Evolutionary conservation across 2,113 vertebrate species (phyloP), one percentile per base, ranked within the genome.

Genomic region (Notothenia rossii): DNA sequence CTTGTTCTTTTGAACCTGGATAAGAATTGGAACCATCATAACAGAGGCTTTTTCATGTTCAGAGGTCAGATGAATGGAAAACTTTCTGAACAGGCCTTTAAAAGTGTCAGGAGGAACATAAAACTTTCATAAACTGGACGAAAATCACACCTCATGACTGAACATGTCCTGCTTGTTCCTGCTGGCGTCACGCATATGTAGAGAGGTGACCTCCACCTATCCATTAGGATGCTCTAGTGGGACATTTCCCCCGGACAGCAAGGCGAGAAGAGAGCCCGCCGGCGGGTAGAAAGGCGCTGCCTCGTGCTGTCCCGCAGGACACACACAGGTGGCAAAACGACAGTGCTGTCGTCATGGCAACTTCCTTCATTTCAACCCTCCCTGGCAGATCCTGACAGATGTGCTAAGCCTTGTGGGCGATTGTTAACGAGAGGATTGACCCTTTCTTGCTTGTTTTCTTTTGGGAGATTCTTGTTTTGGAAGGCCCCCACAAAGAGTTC

Each of bases 311-410:
- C 74, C 65, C 67, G 3, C 0, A 50, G 73, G 72, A 77, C 55
- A 46, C 7, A 4, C 0, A 3, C 60, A 77, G 75, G 81, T 88
- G 84, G 76, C 75, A 73, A 85, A 79, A 81, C 83, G 89, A 85
- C 88, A 82, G 81, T 48, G 72, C 84, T 50, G 89, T 92, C 77
- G 81, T 82, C 89, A 90, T 89, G 82, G 89, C 61, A 91, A 89
- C 91, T 55, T 12, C 25, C 22, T 59, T 78, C 73, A 85, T 81
- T 84, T 79, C 73, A 75, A 59, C 77, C 43, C 11, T 70, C 71
- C n/a, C 73, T 65, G 67, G 84, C 75, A 81, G 81, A 60, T 36
- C 75, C 83, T 83, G 84, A 84, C 84, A 83, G 87, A 86, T 69
- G 74, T 79, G 86, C 84, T 85, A 84, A 92, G 78, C 87, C 87